Conservation (phyloP, 2,113 vertebrate genomes). For the Pterocles orientalis region DNA sequence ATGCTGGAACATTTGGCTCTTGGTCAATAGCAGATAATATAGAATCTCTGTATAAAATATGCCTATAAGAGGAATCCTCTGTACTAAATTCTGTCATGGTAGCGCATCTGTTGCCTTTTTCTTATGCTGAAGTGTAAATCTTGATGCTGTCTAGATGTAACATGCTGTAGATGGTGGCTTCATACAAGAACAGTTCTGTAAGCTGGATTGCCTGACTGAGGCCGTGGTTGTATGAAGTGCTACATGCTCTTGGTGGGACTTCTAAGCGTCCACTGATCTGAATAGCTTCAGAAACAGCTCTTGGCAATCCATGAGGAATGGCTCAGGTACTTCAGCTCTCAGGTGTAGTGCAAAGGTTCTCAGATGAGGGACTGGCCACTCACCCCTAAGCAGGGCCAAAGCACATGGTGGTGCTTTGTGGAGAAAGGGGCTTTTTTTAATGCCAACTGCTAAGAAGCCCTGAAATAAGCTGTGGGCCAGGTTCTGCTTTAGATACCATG, state of each 20-base stretch:
- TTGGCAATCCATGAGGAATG: not conserved
- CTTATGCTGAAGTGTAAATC: not conserved
- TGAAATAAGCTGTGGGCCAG: not conserved
- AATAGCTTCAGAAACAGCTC: not conserved
- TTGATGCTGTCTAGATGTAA: not conserved
- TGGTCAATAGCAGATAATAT: not conserved
- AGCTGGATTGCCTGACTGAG: not conserved
- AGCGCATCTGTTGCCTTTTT: not conserved
- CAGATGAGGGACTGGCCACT: not conserved
- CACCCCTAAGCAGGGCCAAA: not conserved
- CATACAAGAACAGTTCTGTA: not conserved
- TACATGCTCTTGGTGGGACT: not conserved
- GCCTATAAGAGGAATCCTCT: not conserved
- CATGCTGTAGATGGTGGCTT: not conserved
- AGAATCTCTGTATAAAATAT: not conserved
- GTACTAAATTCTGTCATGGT: not conserved
- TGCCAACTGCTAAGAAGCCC: not conserved
- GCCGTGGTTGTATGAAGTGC: not conserved
- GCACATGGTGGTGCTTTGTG: not conserved
- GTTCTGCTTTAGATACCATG: not conserved
- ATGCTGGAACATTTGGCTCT: not conserved
- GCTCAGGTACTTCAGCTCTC: rapidly evolving
- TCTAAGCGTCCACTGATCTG: not conserved
- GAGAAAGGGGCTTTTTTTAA: not conserved
- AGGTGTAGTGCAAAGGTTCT: not conserved